phyloP scores from a whole-genome alignment of 2,113 vertebrate species.

The Peromyscus leucopus region DNA sequence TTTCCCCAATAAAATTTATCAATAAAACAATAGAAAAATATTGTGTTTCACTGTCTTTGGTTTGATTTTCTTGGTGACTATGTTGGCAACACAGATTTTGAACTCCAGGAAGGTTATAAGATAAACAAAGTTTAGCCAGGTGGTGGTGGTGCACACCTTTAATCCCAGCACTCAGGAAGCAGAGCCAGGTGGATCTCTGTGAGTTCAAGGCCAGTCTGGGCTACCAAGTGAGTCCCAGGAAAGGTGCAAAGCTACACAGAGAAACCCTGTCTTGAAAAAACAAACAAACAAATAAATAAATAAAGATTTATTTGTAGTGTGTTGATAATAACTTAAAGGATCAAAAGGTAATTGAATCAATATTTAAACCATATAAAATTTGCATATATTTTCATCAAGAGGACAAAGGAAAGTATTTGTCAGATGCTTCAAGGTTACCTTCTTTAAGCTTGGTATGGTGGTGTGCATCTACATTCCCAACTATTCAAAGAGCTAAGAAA shows the following conservation, averaged over 20 bases:
- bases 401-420: background rate
- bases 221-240: rapidly evolving
- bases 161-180: background rate
- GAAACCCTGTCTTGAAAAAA: background rate
- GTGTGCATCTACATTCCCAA: background rate
- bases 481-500: background rate
- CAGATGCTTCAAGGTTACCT: background rate
- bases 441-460: background rate
- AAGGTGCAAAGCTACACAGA: background rate
- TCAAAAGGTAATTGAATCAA: background rate
- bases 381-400: constrained; percentile 20
- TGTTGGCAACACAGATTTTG: background rate
- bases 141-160: background rate
- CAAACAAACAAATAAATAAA: too few relatives aligned
- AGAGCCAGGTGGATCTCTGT: background rate
- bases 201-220: background rate
- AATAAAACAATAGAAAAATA: constrained; percentile 54
- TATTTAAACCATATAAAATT: background rate
- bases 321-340: background rate
- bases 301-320: background rate
- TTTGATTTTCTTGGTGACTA: background rate
- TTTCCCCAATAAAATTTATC: background rate
- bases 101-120: too few relatives aligned
- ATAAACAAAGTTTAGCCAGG: background rate
- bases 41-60: background rate